A percentile compares a stretch with the other conserved stretches of the same genome.
Evolutionary conservation across 2,888 invertebrate species (phyloP).

Genomic region (Pandemis corylana): DNA sequence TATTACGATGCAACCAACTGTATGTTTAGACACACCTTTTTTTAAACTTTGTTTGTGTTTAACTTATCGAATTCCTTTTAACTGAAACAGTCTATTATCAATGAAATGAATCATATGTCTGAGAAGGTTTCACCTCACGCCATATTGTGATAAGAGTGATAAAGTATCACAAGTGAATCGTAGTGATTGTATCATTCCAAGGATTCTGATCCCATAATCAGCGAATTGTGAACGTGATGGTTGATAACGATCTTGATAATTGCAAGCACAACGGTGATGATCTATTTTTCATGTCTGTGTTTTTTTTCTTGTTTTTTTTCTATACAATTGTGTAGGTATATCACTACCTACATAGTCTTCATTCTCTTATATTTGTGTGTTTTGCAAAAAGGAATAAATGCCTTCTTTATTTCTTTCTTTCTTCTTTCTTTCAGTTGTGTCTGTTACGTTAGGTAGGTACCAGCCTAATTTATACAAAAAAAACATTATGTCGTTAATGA

Average conservation of each 20-base stretch:
- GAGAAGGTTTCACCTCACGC: constrained; percentile 7
- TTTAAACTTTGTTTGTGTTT: not conserved
- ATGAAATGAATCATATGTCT: constrained; percentile 16
- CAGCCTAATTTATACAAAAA: too few relatives aligned
- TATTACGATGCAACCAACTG: not conserved
- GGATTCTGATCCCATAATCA: constrained; percentile 6
- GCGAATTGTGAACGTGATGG: not conserved
- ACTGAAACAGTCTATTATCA: not conserved
- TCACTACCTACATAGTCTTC: too few relatives aligned
- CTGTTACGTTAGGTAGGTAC: too few relatives aligned
- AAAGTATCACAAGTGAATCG: constrained; percentile 6
- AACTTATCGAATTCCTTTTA: constrained; percentile 12
- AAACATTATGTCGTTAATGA: too few relatives aligned
- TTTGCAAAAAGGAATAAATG: too few relatives aligned
- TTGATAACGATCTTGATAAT: not conserved
- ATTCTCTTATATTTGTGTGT: too few relatives aligned
- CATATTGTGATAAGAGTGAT: constrained; percentile 8
- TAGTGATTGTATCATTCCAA: constrained; percentile 21
- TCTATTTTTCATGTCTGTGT: too few relatives aligned
- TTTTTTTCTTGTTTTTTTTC: too few relatives aligned
- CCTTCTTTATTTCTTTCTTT: too few relatives aligned
- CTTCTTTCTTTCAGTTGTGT: too few relatives aligned
- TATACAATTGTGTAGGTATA: too few relatives aligned
- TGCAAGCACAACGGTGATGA: too few relatives aligned
- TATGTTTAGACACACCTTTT: not conserved